Evolutionary conservation across 64 coral and sea anemone species (phyloP), one percentile per base, ranked within the genome.

Genomic region (Porites australiensis): DNA sequence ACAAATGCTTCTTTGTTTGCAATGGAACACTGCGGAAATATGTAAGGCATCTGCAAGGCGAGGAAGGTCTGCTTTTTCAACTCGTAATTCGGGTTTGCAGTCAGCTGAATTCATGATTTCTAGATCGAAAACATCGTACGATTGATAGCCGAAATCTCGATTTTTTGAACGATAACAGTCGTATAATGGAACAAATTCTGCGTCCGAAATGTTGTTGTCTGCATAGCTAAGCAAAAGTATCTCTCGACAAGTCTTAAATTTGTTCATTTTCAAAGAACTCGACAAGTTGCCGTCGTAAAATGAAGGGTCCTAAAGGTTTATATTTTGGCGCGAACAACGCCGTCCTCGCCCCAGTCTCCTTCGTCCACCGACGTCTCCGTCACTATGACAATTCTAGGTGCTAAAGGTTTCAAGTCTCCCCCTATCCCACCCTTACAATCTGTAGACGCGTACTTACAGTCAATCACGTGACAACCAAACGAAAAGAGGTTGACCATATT

Each of bases 291-390:
- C 27, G 27, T 37, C 27, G 27, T 0, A 37, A 37, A 37, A 37
- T 37, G 27, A 37, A 87, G 50, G 86, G 49, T 88, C 57, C 71
- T 88, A 88, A 88, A 61, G 72, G 86, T 90, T 90, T 79, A 54
- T 78, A 90, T 79, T 90, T 90, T 70, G 88, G 88, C 61, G 74
- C 59, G 44, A 90, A 79, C 75, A 90, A 90, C 88, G 88, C 88
- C 60, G 75, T 79, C 72, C 48, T 89, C 75, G 18, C 37, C 58
- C 74, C 73, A 89, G 87, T 77, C 72, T 75, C 70, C 45, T 61
- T 88, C 70, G 86, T 74, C 53, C 87, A 89, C 27, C 27, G 27
- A 37, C 27, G 27, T 37, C 27, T 0, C 27, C 27, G 27, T 37
- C 27, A 1, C 27, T 47, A 48, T 58, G 71, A 88, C 58, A 88